phyloP scores from a whole-genome alignment of 1,140 invertebrate genomes.

The Sycophila sp. region DNA sequence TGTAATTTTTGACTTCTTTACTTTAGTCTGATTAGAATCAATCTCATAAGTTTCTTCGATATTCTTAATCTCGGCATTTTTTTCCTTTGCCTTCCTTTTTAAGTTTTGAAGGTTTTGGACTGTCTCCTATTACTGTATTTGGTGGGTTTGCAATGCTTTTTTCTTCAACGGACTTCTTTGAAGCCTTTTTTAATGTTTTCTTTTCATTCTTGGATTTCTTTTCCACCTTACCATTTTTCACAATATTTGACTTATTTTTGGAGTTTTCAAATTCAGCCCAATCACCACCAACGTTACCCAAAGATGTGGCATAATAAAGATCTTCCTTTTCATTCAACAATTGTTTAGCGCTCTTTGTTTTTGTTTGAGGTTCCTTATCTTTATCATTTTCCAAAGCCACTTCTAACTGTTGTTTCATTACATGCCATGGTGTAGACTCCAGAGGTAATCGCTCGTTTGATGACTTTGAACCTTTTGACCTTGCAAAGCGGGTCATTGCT shows the following conservation, averaged over 20 bases:
- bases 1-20: background rate
- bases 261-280: slow-evolving; percentile 57
- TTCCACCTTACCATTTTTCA: slow-evolving; percentile 29
- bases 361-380: slow-evolving; percentile 56
- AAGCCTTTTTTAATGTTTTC: slow-evolving; percentile 39
- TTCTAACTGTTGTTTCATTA: slow-evolving; percentile 73
- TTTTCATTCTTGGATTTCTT: slow-evolving; percentile 28
- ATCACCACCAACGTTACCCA: slow-evolving; percentile 43
- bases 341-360: slow-evolving; percentile 53
- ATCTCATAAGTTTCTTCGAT: slow-evolving; percentile 28
- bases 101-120: slow-evolving; percentile 31
- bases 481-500: slow-evolving; percentile 82
- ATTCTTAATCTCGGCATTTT: slow-evolving; percentile 24
- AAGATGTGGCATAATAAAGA: slow-evolving; percentile 36
- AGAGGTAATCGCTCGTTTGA: slow-evolving; percentile 76
- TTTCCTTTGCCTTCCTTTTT: slow-evolving; percentile 29
- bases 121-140: background rate
- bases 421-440: slow-evolving; percentile 76
- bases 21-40: background rate
- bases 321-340: slow-evolving; percentile 50
- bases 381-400: slow-evolving; percentile 38
- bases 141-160: slow-evolving; percentile 46
- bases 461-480: slow-evolving; percentile 78
- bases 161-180: slow-evolving; percentile 34
- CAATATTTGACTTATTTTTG: slow-evolving; percentile 20